phyloP scores from a whole-genome alignment of 2,113 vertebrate genomes.

The Amphiprion ocellaris region DNA sequence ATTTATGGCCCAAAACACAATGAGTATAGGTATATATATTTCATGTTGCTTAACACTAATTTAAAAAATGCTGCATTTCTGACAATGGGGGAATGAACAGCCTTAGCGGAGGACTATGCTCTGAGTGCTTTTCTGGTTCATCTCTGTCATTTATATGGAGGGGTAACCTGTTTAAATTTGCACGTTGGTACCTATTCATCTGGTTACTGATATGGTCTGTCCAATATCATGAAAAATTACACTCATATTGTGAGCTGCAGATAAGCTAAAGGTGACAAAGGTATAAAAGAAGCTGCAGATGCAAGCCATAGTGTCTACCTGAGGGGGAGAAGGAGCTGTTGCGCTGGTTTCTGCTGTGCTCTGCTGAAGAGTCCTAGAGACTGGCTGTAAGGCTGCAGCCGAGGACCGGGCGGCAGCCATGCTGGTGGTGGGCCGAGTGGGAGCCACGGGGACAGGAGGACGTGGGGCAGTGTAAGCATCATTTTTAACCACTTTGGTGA shows the following conservation, averaged over 20 bases:
- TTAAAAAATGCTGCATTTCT: too few species aligned
- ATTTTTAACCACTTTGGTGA: slow-evolving; percentile 98
- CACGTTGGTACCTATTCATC: too few species aligned
- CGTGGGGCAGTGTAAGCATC: slow-evolving; percentile 92
- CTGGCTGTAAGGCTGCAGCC: slow-evolving; percentile 85
- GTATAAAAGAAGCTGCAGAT: not conserved
- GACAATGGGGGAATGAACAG: too few species aligned
- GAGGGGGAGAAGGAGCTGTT: slow-evolving; percentile 78
- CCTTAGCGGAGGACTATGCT: too few species aligned
- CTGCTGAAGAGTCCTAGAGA: slow-evolving; percentile 90
- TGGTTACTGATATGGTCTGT: not conserved
- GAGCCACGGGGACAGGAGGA: slow-evolving; percentile 77
- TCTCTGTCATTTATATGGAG: too few species aligned
- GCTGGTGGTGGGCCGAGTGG: slow-evolving; percentile 71
- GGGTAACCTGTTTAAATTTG: too few species aligned
- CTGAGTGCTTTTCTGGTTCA: too few species aligned
- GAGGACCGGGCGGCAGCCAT: slow-evolving; percentile 71
- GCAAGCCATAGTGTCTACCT: slow-evolving; percentile 71
- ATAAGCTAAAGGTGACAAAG: not conserved
- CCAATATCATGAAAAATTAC: not conserved
- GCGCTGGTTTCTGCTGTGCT: slow-evolving; percentile 55
- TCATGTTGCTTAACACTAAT: too few species aligned
- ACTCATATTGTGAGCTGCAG: not conserved
- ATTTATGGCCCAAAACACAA: too few species aligned
- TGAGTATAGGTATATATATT: too few species aligned